Base-by-base conservation (phyloP, 2,888 invertebrate species). In the Ochlodes sylvanus region DNA sequence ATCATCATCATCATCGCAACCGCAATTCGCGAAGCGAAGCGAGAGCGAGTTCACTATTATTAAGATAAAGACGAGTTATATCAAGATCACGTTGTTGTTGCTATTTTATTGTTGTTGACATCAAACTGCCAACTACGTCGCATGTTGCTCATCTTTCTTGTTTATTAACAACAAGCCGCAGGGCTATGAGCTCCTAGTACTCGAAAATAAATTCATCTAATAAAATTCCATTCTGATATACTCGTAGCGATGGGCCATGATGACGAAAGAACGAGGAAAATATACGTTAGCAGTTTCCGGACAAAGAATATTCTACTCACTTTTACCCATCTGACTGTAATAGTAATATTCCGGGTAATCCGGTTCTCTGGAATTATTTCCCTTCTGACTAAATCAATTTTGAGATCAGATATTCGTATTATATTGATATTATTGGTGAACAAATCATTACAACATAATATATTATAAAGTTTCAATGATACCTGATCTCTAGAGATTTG, bases 271-370 rank as follows among this genome's bases (percentile, higher is more conserved):
- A 7, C 44, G 17, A 47, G 17, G 17, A 47, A 47, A 47, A 47
- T 47, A 47, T 47, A 47, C 44, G 44, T 47, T 47, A 15, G 44
- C 44, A 47, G 50, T 50, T 50, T 50, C 10, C 50, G 50, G 19
- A n/a, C 15, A n/a, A n/a, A 17, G 17, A 47, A 47, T 47, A 17
- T 47, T 47, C 9, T 47, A 5, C 44, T 47, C 44, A 17, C 17
- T 47, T 47, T 47, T 47, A 15, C 17, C 44, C 44, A 47, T 47
- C 44, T 47, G 7, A 15, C 15, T 50, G 50, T 50, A 50, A 19
- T 47, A 19, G 19, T 50, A 50, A 50, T 50, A 50, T 50, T 19
- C 50, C 19, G 9, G 19, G 19, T 50, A 50, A 50, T 50, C 50
- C 50, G 50, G 50, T 50, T 50, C 19, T 10, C 3, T 10, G 17